Percentiles rank a stretch among this genome's conserved stretches.
Conservation (phyloP, 2,888 invertebrate genomes). For the Orthosia cruda region DNA sequence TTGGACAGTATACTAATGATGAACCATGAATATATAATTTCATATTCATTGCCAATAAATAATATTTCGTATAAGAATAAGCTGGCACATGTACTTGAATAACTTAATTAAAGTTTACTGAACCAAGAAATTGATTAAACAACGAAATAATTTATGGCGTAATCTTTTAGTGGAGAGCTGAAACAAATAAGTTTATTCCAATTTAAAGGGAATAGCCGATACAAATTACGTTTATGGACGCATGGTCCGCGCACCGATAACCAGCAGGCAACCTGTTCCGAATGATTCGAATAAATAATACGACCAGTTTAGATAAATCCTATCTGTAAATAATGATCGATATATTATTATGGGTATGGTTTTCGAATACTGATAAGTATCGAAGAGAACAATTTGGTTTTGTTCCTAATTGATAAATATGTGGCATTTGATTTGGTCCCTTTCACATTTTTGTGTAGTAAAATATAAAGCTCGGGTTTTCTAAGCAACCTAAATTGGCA, state of each 20-base stretch:
- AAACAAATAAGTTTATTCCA: constrained; percentile 87
- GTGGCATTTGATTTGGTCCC: not conserved
- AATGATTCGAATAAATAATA: constrained; percentile 88
- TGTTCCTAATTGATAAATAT: constrained; percentile 28
- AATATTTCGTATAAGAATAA: constrained; percentile 45
- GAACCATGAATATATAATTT: constrained; percentile 37
- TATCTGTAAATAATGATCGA: constrained; percentile 88
- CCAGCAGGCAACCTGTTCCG: constrained; percentile 87
- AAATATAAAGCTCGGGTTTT: not conserved
- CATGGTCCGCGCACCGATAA: constrained; percentile 84
- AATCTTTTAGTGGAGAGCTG: constrained; percentile 77
- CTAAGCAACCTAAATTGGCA: not conserved
- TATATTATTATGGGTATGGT: constrained; percentile 85
- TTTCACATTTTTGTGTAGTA: not conserved
- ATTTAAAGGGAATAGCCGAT: constrained; percentile 85
- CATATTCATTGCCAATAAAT: constrained; percentile 54
- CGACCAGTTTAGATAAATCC: constrained; percentile 88
- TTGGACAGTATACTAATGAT: constrained; percentile 40
- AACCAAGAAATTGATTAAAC: constrained; percentile 76
- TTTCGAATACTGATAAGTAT: constrained; percentile 68
- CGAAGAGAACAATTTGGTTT: constrained; percentile 42
- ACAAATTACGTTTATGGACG: constrained; percentile 89
- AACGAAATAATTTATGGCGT: constrained; percentile 80
- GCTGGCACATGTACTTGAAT: constrained; percentile 49
- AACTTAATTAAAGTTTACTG: constrained; percentile 77